phyloP scores from a whole-genome alignment of 2,888 invertebrate genomes.

The Pyrochroa serraticornis region DNA sequence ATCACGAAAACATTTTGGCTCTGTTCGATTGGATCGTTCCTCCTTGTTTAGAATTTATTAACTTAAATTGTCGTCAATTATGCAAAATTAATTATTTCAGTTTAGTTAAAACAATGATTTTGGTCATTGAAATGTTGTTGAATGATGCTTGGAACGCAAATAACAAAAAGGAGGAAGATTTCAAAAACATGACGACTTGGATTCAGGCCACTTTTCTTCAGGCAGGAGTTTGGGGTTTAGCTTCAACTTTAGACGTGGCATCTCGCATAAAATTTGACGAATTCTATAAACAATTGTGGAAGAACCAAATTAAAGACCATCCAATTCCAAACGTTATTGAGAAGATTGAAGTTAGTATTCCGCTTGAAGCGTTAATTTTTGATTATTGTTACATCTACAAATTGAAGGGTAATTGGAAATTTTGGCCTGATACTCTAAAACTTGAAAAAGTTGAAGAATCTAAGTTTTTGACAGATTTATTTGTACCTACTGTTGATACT shows the following conservation, averaged over 20 bases:
- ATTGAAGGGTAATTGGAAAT: constrained; percentile 64
- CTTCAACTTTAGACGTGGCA: constrained; percentile 64
- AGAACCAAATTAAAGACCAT: constrained; percentile 50
- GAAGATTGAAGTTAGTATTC: constrained; percentile 62
- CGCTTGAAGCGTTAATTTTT: constrained; percentile 64
- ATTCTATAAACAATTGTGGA: constrained; percentile 54
- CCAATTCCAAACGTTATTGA: constrained; percentile 61
- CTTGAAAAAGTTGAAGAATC: constrained; percentile 56
- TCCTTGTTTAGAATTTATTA: constrained; percentile 62
- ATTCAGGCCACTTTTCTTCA: constrained; percentile 61
- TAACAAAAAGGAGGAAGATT: constrained; percentile 50
- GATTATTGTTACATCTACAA: constrained; percentile 67
- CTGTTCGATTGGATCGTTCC: constrained; percentile 65
- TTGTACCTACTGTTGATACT: constrained; percentile 66
- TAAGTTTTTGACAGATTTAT: constrained; percentile 55
- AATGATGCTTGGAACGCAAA: constrained; percentile 47
- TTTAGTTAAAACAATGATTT: constrained; percentile 50
- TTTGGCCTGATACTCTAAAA: constrained; percentile 63
- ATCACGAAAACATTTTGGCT: constrained; percentile 46
- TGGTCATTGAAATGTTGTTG: constrained; percentile 53
- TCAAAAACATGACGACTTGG: constrained; percentile 60
- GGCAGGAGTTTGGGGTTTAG: constrained; percentile 79
- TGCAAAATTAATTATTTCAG: constrained; percentile 52
- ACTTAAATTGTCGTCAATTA: constrained; percentile 56
- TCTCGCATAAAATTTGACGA: constrained; percentile 54